phyloP scores from a whole-genome alignment of 2,888 invertebrate genomes.

The Eupithecia abbreviata region DNA sequence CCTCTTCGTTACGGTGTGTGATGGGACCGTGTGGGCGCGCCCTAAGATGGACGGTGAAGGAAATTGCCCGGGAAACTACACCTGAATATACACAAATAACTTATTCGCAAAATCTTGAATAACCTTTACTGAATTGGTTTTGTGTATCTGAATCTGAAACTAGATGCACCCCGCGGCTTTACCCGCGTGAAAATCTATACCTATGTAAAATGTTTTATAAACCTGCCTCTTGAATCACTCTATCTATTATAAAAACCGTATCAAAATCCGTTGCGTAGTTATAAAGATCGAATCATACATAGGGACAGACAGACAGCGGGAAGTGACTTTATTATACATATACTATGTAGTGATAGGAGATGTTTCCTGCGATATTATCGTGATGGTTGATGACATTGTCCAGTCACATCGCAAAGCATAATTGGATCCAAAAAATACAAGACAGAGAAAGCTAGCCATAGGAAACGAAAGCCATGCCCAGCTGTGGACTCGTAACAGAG shows the following conservation, averaged over 20 bases:
- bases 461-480: neutral
- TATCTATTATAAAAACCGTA: no score
- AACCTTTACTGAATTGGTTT: neutral
- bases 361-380: neutral
- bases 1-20: conserved; percentile 27
- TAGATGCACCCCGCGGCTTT: no score
- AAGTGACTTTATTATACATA: no score
- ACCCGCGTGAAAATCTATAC: no score
- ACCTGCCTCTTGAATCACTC: no score
- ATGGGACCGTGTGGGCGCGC: conserved; percentile 10
- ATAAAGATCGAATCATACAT: no score
- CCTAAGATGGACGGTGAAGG: neutral
- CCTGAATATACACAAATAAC: neutral
- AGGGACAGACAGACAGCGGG: no score
- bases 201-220: no score
- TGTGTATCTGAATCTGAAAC: neutral
- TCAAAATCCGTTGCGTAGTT: no score
- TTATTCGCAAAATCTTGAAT: neutral
- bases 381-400: neutral
- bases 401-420: neutral
- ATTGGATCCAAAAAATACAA: neutral
- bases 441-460: neutral
- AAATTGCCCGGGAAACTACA: neutral
- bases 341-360: no score
- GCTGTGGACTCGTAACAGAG: neutral